Evolutionary conservation across 2,888 invertebrate species (phyloP).

Genomic region (Caenorhabditis sp.): DNA sequence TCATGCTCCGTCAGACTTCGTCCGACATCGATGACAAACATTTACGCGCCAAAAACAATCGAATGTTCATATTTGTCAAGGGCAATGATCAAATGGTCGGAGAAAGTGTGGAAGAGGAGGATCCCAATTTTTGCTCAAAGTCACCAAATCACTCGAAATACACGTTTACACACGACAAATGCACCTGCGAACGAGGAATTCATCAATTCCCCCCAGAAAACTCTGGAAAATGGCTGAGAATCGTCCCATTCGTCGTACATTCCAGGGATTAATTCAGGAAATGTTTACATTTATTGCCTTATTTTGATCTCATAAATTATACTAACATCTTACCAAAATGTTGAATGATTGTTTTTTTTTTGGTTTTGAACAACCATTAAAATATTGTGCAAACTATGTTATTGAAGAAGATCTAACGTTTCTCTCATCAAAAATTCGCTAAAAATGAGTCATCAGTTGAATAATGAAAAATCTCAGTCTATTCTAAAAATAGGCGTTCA

Average conservation of each 20-base stretch:
- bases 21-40: constrained; percentile 10
- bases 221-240: constrained; percentile 33
- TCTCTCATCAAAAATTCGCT: no score
- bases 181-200: constrained; percentile 22
- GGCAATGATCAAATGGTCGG: constrained; percentile 31
- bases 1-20: constrained; percentile 13
- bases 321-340: not conserved
- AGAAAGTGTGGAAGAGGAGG: constrained; percentile 38
- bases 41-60: constrained; percentile 26
- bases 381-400: no score
- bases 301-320: not conserved
- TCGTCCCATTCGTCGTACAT: constrained; percentile 35
- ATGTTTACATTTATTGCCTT: not conserved
- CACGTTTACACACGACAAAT: constrained; percentile 31
- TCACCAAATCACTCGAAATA: constrained; percentile 7
- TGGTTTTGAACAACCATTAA: not conserved
- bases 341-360: not conserved
- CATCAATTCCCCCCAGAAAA: not conserved
- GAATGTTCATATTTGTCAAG: constrained; percentile 37
- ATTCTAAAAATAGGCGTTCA: no score
- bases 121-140: constrained; percentile 14
- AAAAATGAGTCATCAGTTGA: no score
- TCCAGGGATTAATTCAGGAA: constrained; percentile 15
- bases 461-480: no score
- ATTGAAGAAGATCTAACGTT: no score